phyloP scores from a whole-genome alignment of 2,113 vertebrate genomes.

The Gobio gobio region DNA sequence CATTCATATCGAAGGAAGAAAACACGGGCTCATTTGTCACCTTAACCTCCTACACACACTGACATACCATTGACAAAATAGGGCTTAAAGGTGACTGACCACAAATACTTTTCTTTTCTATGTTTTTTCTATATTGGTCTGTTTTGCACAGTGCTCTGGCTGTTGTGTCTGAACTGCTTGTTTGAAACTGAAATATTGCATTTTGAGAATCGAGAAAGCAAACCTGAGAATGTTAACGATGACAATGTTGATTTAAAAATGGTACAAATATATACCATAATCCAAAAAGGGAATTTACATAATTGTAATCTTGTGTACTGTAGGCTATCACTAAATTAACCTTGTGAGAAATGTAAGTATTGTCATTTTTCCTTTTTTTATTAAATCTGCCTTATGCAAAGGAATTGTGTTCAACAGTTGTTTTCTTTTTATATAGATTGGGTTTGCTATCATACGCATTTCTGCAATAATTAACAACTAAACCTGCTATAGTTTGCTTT shows the following conservation, averaged over 20 bases:
- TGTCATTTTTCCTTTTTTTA: conserved; percentile 68
- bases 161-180: conserved; percentile 57
- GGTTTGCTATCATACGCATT: too few species aligned
- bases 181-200: conserved; percentile 28
- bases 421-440: not conserved
- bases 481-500: too few species aligned
- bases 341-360: conserved; percentile 68
- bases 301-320: conserved; percentile 67
- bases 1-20: not conserved
- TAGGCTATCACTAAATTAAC: conserved; percentile 63
- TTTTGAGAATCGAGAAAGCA: conserved; percentile 35
- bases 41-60: not conserved
- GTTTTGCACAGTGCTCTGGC: conserved; percentile 64
- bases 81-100: conserved; percentile 3
- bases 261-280: conserved; percentile 59
- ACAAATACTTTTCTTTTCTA: conserved; percentile 13
- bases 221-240: conserved; percentile 47
- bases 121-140: conserved; percentile 45
- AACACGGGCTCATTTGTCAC: not conserved
- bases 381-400: conserved; percentile 71
- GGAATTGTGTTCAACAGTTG: not conserved
- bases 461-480: too few species aligned
- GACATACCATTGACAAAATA: conserved; percentile 13
- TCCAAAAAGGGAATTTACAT: conserved; percentile 68
- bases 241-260: conserved; percentile 39